Base-by-base conservation (phyloP, 2,888 invertebrate genomes). In the Conistra vaccinii region DNA sequence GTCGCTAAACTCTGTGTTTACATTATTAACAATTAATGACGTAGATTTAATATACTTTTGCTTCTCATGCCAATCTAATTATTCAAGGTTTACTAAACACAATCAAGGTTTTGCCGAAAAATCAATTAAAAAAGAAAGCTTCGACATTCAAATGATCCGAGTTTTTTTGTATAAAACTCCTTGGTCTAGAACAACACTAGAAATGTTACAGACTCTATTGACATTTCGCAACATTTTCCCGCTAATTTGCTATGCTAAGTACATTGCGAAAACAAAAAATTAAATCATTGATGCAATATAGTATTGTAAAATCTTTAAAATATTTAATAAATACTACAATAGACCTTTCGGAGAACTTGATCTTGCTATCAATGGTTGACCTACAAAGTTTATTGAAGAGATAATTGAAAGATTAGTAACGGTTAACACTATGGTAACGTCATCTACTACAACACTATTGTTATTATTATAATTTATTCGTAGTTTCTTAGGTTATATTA, bases 201-300 rank as follows among this genome's bases (percentile, higher is more conserved):
- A 63, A 85, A 76, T 75, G 66, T 80, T 80, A 74, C 57, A 48
- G 65, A 65, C n/a, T 67, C 60, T 62, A 75, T 66, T 53, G 62
- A 63, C 55, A 69, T 85, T 85, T 81, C 70, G 72, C 65, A 85
- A 85, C 53, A 69, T 80, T 81, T 79, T 72, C 53, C 76, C 76
- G 80, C 83, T 45, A 74, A 87, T 88, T 88, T 70, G 83, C n/a
- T 78, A 81, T 80, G 80, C 74, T 81, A 70, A 80, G 63, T 68
- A 74, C 58, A 78, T 78, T 81, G 53, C 51, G 45, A 73, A 61
- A 69, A 68, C 57, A 63, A 85, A 79, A 83, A 85, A 75, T 26
- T 29, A 10, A 73, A 68, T 70, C 48, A 55, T 69, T 76, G 63
- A 76, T 71, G 79, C 72, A 86, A 84, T 81, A 60, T 1, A 76